These are phyloP conservation scores for Platysteira castanea DNA, from an alignment of 2,113 vertebrate genomes.

Conservation along the genomic window DNA sequence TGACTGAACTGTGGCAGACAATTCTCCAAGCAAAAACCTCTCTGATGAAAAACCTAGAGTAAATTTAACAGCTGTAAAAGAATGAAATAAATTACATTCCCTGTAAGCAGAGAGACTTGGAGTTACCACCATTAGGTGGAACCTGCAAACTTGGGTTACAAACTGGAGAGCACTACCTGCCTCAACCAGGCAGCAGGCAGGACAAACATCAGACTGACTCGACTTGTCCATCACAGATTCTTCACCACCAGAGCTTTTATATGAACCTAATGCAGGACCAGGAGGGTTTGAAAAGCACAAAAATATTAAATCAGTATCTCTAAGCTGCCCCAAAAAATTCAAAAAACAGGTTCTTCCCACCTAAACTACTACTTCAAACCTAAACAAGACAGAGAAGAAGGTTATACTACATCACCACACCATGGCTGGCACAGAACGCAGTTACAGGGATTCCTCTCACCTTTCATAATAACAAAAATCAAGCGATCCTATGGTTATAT, in stretches of 20 bases:
- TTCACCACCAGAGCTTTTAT: background rate
- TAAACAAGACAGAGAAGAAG: background rate
- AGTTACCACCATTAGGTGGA: background rate
- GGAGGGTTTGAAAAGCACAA: background rate
- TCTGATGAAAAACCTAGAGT: background rate
- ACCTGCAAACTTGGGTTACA: background rate
- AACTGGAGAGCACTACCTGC: background rate
- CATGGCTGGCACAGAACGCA: accelerated
- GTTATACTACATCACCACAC: no score
- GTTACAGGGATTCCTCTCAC: background rate
- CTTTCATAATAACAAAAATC: background rate
- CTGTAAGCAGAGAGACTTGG: background rate
- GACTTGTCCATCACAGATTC: background rate
- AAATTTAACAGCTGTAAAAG: background rate
- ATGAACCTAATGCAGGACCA: background rate
- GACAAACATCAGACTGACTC: background rate
- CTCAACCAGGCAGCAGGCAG: background rate
- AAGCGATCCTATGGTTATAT: accelerated
- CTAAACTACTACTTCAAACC: background rate
- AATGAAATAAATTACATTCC: background rate
- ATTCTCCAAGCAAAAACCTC: background rate
- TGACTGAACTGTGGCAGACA: background rate
- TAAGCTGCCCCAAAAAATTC: background rate
- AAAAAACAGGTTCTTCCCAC: background rate
- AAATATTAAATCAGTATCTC: background rate